Conservation (phyloP, 2,888 invertebrate species). For the Phasia obesa region DNA sequence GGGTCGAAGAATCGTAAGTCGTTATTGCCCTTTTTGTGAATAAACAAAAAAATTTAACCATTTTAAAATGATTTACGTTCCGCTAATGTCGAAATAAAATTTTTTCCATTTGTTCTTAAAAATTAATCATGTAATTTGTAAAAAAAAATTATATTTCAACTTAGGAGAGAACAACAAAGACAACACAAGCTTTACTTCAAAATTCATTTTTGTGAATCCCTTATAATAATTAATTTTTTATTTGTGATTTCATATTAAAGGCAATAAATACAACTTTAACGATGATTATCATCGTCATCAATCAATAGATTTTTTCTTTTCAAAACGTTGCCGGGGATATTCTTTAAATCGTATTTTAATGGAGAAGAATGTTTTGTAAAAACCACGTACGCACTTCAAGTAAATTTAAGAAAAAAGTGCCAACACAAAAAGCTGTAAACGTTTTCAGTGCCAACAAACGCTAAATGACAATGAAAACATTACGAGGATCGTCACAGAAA, state of each 20-base stretch:
- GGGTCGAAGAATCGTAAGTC: no score
- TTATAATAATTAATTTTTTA: constrained; percentile 33
- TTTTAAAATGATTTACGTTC: no score
- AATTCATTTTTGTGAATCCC: no score
- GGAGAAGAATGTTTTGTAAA: constrained; percentile 51
- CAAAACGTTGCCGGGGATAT: constrained; percentile 6
- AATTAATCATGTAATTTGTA: no score
- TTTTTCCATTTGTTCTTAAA: no score
- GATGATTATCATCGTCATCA: constrained; percentile 49
- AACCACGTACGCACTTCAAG: constrained; percentile 57
- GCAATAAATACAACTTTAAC: constrained; percentile 16
- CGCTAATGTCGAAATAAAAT: no score
- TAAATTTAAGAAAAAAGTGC: constrained; percentile 7
- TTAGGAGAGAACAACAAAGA: no score
- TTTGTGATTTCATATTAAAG: constrained; percentile 36
- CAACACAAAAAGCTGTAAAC: constrained; percentile 10
- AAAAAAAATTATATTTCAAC: no score
- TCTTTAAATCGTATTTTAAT: constrained; percentile 36
- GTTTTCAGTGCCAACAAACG: constrained; percentile 11
- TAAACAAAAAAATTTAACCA: no score
- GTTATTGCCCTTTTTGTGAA: no score
- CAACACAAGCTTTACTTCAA: no score
- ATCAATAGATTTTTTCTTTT: constrained; percentile 43
- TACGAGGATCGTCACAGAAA: not conserved
- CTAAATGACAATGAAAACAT: not conserved